Conservation (phyloP, 2,888 invertebrate genomes). For the Rotaria socialis region DNA sequence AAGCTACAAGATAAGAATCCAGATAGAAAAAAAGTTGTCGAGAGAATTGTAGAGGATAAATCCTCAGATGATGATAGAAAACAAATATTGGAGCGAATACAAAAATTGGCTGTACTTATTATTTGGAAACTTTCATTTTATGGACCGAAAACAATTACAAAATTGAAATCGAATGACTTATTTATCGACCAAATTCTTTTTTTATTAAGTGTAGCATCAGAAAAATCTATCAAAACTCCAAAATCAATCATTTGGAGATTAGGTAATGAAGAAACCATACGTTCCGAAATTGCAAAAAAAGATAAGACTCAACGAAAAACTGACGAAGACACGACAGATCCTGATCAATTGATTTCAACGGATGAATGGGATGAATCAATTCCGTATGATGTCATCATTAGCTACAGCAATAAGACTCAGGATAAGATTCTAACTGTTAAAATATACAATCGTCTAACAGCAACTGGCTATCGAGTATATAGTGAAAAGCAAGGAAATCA, state of each 20-base stretch:
- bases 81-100: neutral
- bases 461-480: neutral
- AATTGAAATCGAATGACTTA: neutral
- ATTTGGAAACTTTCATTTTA: neutral
- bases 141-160: neutral
- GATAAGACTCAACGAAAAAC: neutral
- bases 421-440: neutral
- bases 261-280: neutral
- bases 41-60: neutral
- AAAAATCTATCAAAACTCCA: neutral
- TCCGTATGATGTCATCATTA: neutral
- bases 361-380: neutral
- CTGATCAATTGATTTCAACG: neutral
- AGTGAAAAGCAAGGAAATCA: neutral
- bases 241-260: neutral
- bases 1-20: no score
- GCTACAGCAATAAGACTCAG: neutral
- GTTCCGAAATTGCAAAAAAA: neutral
- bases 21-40: neutral
- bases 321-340: neutral
- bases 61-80: no score
- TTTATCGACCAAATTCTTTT: neutral
- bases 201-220: neutral
- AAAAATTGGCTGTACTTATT: neutral
- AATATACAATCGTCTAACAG: neutral